Evolutionary conservation across 2,888 invertebrate species (phyloP).

Genomic region (Plagodis pulveraria): DNA sequence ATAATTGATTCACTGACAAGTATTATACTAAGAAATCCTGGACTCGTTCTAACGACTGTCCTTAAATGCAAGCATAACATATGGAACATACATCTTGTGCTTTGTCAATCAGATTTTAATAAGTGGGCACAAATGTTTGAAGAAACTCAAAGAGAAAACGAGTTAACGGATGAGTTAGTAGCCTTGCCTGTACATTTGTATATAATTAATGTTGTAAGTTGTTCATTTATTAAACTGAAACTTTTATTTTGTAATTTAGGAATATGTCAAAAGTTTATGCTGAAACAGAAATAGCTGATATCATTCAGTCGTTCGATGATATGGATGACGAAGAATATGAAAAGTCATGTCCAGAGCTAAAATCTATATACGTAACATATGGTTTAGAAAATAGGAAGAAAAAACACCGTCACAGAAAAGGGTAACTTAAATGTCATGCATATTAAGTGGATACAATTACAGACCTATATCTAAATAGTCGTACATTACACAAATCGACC

Average conservation of each 20-base stretch:
- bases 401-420: slow-evolving; percentile 51
- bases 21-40: slow-evolving; percentile 61
- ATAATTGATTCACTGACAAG: slow-evolving; percentile 71
- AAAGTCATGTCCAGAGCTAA: slow-evolving; percentile 58
- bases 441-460: neutral
- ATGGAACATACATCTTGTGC: slow-evolving; percentile 65
- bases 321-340: slow-evolving; percentile 72
- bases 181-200: neutral
- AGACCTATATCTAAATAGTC: too few species aligned
- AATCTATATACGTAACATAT: slow-evolving; percentile 60
- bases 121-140: slow-evolving; percentile 71
- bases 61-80: slow-evolving; percentile 68
- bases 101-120: slow-evolving; percentile 71
- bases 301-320: slow-evolving; percentile 58
- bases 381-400: slow-evolving; percentile 66
- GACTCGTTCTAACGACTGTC: slow-evolving; percentile 59
- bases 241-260: slow-evolving; percentile 38
- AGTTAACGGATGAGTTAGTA: slow-evolving; percentile 61
- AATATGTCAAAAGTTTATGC: slow-evolving; percentile 57
- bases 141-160: slow-evolving; percentile 60
- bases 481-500: too few species aligned
- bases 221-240: neutral
- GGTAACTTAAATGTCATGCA: slow-evolving; percentile 28
- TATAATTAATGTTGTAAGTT: neutral
- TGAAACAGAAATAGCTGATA: slow-evolving; percentile 63